Evolutionary conservation across 2,113 vertebrate genomes (phyloP), one percentile per base, ranked within the genome.

Genomic region (Heloderma charlesbogerti): DNA sequence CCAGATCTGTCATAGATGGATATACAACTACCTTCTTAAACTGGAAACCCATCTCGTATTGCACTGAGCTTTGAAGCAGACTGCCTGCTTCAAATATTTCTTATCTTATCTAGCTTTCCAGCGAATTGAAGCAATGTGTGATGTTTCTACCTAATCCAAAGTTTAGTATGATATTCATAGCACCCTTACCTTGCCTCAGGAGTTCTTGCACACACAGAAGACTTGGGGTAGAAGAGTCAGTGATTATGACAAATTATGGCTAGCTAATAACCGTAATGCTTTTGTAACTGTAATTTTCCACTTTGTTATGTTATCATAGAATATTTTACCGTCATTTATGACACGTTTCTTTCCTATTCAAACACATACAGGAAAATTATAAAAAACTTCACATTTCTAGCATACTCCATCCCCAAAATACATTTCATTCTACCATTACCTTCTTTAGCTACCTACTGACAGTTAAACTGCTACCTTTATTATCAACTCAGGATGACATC

Each of bases 401-500:
- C 15, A 66, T 78, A 67, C 4, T 84, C 51, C 34, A 1, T 88
- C 1, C 43, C 7, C 74, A 89, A 85, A 86, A 51, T 57, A 54
- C 22, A 78, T 1, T 60, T 89, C 5, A 71, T 4, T 48, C 86
- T 48, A 93, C 45, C 88, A 88, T 66, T 67, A 78, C 13, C 7
- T 87, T n/a, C 93, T 57, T n/a, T 22, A 37, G 34, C 69, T 79
- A 87, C 90, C 88, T 66, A 90, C 1, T 13, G 67, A 2, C 20
- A 80, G 5, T 67, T 84, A 12, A 75, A 15, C 86, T 82, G 3
- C 3, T 4, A 78, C 89, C 90, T 40, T 83, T 63, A 84, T 25
- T 48, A 37, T 75, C 69, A 90, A 43, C 12, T 92, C 18, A 71
- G 94, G 4, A 31, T 79, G 77, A 16, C 88, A 89, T 4, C 72